Conservation (phyloP, 2,888 invertebrate genomes). For the Drosophila anomelani region DNA sequence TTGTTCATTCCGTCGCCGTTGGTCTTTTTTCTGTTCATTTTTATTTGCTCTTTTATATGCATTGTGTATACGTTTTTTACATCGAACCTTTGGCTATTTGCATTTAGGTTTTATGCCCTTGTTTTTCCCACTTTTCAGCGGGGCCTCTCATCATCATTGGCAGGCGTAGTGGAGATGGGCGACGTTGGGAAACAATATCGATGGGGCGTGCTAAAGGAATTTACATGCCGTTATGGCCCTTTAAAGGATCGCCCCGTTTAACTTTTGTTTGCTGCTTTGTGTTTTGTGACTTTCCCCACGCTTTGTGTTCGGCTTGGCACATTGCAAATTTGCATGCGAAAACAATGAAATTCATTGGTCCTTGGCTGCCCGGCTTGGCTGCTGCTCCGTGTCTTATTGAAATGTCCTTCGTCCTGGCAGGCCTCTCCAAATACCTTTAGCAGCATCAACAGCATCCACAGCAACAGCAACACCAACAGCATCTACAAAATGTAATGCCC, state of each 20-base stretch:
- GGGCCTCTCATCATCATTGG: constrained; percentile 30
- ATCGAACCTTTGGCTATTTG: constrained; percentile 68
- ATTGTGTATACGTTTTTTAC: constrained; percentile 55
- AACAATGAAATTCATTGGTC: constrained; percentile 77
- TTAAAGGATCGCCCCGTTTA: constrained; percentile 47
- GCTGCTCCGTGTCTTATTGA: constrained; percentile 42
- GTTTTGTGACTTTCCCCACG: constrained; percentile 49
- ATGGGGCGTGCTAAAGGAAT: constrained; percentile 69
- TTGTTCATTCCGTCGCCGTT: constrained; percentile 47
- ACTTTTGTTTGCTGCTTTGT: constrained; percentile 43
- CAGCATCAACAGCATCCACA: constrained; percentile 15
- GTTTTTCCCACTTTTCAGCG: constrained; percentile 47
- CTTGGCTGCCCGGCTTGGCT: constrained; percentile 28
- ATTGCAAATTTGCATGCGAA: constrained; percentile 68
- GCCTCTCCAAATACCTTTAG: constrained; percentile 34
- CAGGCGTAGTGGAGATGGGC: background rate
- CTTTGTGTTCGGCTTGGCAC: constrained; percentile 63
- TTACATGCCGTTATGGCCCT: constrained; percentile 73
- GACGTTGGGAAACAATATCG: constrained; percentile 57
- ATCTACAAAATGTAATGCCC: constrained; percentile 66
- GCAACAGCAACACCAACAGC: constrained; percentile 19
- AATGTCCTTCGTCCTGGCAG: constrained; percentile 43
- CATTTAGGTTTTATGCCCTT: constrained; percentile 74
- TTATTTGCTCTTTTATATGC: constrained; percentile 50
- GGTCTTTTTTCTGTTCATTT: constrained; percentile 17